phyloP scores from a whole-genome alignment of 1,140 invertebrate genomes.

The Ladona fulva region DNA sequence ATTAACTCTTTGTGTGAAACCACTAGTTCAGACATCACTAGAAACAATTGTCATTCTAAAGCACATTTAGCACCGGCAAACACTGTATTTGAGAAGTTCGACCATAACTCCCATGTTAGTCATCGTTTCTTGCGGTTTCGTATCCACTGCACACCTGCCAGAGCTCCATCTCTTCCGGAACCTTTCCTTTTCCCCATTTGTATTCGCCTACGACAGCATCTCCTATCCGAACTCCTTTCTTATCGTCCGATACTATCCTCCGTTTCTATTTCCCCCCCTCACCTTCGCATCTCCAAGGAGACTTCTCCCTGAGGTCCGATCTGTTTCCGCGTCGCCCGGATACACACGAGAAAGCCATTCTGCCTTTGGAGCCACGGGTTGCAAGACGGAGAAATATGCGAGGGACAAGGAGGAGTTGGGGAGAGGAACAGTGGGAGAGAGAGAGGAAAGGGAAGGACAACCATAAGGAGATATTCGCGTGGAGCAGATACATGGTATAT shows the following conservation, averaged over 20 bases:
- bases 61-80: too few relatives aligned
- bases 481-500: too few relatives aligned
- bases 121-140: too few relatives aligned
- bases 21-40: too few relatives aligned
- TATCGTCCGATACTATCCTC: neutral
- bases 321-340: neutral
- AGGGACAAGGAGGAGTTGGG: neutral
- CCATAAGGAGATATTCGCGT: neutral
- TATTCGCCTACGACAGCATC: too few relatives aligned
- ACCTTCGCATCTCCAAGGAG: neutral
- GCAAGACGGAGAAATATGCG: neutral
- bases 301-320: neutral
- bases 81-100: too few relatives aligned
- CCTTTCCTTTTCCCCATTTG: too few relatives aligned
- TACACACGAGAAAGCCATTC: conserved; percentile 4
- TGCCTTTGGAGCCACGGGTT: neutral
- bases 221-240: neutral
- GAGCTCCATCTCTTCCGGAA: too few relatives aligned
- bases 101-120: too few relatives aligned
- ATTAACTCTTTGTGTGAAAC: too few relatives aligned
- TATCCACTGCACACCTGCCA: too few relatives aligned
- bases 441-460: neutral
- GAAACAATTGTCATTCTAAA: too few relatives aligned
- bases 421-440: neutral
- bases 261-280: neutral